These are phyloP conservation scores for Archegozetes longisetosus DNA, from an alignment of 1,140 invertebrate genomes.

Conservation along the genomic window DNA sequence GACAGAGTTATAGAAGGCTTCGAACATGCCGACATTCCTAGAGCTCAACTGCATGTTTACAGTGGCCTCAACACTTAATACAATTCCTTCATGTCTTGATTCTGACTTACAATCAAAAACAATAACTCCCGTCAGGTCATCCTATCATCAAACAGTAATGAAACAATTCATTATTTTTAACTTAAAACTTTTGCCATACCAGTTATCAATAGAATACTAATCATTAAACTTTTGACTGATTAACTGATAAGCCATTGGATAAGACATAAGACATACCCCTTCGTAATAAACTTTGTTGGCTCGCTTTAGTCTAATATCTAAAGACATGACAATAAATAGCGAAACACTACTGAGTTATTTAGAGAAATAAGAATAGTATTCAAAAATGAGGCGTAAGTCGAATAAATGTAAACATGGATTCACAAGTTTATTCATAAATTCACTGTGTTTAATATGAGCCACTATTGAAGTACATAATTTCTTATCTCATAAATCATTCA, in stretches of 20 bases:
- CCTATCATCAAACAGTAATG: slow-evolving; percentile 37
- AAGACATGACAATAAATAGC: no score
- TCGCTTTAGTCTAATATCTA: slow-evolving; percentile 58
- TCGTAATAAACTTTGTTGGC: slow-evolving; percentile 67
- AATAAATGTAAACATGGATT: no score
- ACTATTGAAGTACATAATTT: no score
- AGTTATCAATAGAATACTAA: slow-evolving; percentile 13
- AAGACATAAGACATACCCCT: slow-evolving; percentile 49
- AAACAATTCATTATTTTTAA: no score
- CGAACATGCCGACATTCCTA: slow-evolving; percentile 84
- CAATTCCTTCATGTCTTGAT: slow-evolving; percentile 77
- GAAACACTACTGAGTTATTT: no score
- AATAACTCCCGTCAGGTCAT: slow-evolving; percentile 59
- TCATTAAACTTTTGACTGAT: not conserved
- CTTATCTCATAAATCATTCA: no score
- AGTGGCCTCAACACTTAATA: slow-evolving; percentile 62
- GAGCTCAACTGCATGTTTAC: slow-evolving; percentile 80
- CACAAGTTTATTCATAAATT: no score
- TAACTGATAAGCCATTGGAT: no score
- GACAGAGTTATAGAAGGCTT: slow-evolving; percentile 74
- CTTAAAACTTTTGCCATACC: not conserved
- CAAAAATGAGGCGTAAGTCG: no score
- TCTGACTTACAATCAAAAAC: slow-evolving; percentile 58
- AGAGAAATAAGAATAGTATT: no score
- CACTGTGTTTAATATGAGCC: no score